Conservation (phyloP, 1,140 invertebrate genomes). For the Goniozus legneri region DNA sequence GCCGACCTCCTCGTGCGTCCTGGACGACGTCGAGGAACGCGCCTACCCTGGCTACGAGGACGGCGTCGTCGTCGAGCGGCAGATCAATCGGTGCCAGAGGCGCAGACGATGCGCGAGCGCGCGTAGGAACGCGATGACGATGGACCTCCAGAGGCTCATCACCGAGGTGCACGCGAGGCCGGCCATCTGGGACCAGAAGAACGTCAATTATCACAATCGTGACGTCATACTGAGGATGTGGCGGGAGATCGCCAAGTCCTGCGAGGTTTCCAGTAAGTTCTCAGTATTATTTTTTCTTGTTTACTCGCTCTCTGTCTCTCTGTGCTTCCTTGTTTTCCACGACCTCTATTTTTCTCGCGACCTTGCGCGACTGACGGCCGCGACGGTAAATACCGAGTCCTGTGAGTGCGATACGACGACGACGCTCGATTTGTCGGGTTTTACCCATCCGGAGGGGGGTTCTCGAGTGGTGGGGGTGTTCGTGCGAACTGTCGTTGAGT, state of each 20-base stretch:
- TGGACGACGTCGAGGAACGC: no score
- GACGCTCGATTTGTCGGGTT: background rate
- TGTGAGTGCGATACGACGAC: no score
- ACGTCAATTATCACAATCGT: slow-evolving; percentile 38
- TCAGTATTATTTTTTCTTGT: background rate
- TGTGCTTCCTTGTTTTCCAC: no score
- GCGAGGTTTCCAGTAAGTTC: slow-evolving; percentile 40
- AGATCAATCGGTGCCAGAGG: background rate
- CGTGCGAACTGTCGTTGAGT: background rate
- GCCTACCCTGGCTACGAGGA: background rate
- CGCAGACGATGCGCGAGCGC: slow-evolving; percentile 14
- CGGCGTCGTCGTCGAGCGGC: slow-evolving; percentile 1
- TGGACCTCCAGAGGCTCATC: slow-evolving; percentile 38
- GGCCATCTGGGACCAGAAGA: slow-evolving; percentile 41
- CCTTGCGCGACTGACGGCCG: no score
- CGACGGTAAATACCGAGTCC: no score
- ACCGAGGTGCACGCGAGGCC: slow-evolving; percentile 35
- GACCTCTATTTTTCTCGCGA: no score
- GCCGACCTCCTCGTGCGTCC: background rate
- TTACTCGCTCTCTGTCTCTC: background rate
- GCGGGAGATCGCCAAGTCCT: slow-evolving; percentile 36
- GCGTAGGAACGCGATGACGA: slow-evolving; percentile 27
- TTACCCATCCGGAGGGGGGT: background rate
- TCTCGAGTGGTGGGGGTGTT: slow-evolving; percentile 3
- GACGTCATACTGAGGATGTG: slow-evolving; percentile 37